Base-by-base conservation (phyloP, 2,888 invertebrate species). In the Apotomis capreana region DNA sequence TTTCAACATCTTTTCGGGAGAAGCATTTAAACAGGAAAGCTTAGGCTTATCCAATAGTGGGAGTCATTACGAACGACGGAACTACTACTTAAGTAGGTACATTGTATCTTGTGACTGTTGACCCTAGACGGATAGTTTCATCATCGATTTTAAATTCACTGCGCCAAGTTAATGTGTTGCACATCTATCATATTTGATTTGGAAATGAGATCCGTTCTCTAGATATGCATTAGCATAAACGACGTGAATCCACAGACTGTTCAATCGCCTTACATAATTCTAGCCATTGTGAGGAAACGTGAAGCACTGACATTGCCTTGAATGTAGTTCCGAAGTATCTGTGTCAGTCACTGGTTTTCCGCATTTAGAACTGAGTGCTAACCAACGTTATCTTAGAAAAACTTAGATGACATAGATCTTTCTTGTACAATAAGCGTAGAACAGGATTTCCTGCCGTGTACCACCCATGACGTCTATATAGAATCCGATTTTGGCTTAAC, bases 311-410 rank as follows among this genome's bases (percentile, higher is more conserved):
- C 9, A 59, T 65, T 65, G 60, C 65, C 70, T 70, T 70, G 70
- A 60, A 60, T 49, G 13, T 60, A 60, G 44, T 55, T 60, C 54
- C 49, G 49, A 70, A 61, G 55, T 65, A 60, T 60, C 57, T 58
- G 63, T 26, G 69, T 51, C 65, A 67, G 60, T 65, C 55, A 26
- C 55, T 40, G n/a, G 58, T 70, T 70, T 61, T 61, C 70, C 70
- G 70, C 65, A 67, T 60, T 46, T 6, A 37, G 54, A 13, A 37
- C 46, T 55, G 61, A 64, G 59, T 61, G 60, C 54, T 10, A 52
- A 26, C 54, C 55, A 36, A 65, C 44, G 26, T 8, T 15, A 12
- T 37, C 52, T 40, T 62, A 62, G 69, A 54, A 68, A 61, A 68
- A 62, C 13, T 55, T 37, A 36, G 40, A 3, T 40, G n/a, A 36